Conservation (phyloP, 2,888 invertebrate genomes). For the Carterocephalus palaemon region DNA sequence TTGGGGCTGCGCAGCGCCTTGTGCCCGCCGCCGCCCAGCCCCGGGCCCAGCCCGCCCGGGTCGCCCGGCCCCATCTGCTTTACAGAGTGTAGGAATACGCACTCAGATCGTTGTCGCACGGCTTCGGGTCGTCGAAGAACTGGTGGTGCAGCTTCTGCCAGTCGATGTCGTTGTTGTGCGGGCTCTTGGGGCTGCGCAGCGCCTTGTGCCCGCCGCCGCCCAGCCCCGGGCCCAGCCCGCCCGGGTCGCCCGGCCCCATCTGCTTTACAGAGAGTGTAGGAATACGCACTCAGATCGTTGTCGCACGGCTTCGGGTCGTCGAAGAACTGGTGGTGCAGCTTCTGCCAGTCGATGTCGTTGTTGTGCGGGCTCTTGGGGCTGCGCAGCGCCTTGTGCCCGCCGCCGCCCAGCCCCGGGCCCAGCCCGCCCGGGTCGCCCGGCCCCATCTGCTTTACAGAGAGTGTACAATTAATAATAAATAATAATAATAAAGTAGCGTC, state of each 20-base stretch:
- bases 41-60: slow-evolving; percentile 64
- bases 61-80: slow-evolving; percentile 70
- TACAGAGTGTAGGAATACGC: background rate
- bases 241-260: slow-evolving; percentile 73
- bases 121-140: slow-evolving; percentile 87
- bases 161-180: slow-evolving; percentile 82
- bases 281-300: slow-evolving; percentile 53
- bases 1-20: slow-evolving; percentile 61
- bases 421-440: slow-evolving; percentile 69
- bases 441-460: slow-evolving; percentile 57
- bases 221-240: slow-evolving; percentile 66
- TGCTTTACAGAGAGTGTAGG: slow-evolving; percentile 31
- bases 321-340: slow-evolving; percentile 91
- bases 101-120: slow-evolving; percentile 73
- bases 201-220: slow-evolving; percentile 68
- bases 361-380: slow-evolving; percentile 61
- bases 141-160: slow-evolving; percentile 95
- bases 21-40: slow-evolving; percentile 69
- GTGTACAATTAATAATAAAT: no score
- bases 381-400: slow-evolving; percentile 61
- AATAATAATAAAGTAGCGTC: no score
- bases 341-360: slow-evolving; percentile 91
- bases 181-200: slow-evolving; percentile 56
- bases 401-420: slow-evolving; percentile 65
- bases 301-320: slow-evolving; percentile 84